Percentiles rank a stretch among this genome's conserved stretches.
phyloP scores from a whole-genome alignment of 2,888 invertebrate genomes.

The Amblyjoppa fuscipennis region DNA sequence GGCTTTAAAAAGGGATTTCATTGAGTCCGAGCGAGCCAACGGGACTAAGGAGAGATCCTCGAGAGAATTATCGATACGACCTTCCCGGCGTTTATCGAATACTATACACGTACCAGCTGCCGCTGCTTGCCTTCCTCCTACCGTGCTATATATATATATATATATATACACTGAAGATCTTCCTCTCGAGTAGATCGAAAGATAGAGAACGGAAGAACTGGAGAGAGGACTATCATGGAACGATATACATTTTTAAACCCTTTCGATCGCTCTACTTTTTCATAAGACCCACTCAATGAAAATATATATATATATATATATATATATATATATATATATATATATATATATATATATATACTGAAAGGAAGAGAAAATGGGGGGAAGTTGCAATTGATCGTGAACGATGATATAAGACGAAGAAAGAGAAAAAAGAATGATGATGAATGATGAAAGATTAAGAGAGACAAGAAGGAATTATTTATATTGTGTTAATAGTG shows the following conservation, averaged over 20 bases:
- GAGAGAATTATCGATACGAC: slow-evolving; percentile 50
- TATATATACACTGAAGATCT: neutral
- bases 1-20: slow-evolving; percentile 51
- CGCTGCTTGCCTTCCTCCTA: neutral
- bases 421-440: neutral
- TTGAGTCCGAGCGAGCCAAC: slow-evolving; percentile 16
- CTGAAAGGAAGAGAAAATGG: neutral
- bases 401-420: neutral
- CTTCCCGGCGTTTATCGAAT: slow-evolving; percentile 48
- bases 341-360: too few species aligned
- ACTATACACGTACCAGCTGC: slow-evolving; percentile 12
- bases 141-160: neutral
- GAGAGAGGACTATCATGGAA: slow-evolving; percentile 1
- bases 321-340: too few species aligned
- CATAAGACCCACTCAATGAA: neutral
- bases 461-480: too few species aligned
- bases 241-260: slow-evolving; percentile 3
- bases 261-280: slow-evolving; percentile 9
- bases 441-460: too few species aligned
- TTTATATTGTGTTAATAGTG: too few species aligned
- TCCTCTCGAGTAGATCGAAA: slow-evolving; percentile 12
- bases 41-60: slow-evolving; percentile 33
- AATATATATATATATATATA: neutral
- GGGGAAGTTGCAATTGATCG: neutral
- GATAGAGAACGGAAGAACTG: slow-evolving; percentile 2